Evolutionary conservation across 2,113 vertebrate genomes (phyloP), one percentile per base, ranked within the genome.

Genomic region (Osmerus mordax): DNA sequence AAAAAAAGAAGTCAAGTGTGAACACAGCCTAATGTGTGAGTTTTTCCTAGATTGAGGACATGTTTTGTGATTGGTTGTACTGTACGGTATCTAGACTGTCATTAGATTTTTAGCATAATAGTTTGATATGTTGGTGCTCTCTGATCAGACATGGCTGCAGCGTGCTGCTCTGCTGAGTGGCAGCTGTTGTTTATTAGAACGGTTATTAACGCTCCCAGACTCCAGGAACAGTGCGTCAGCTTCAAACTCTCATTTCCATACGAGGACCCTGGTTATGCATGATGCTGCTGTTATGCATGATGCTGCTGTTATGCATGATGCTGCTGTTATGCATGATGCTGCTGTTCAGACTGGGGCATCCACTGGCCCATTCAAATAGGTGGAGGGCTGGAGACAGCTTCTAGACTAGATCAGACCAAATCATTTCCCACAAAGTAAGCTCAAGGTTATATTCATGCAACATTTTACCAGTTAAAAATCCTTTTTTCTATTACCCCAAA

Each of bases 161-260:
- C 7, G 29, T 13, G 29, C 0, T 23, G 23, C 61, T 60, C 23
- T 19, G 74, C 65, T 74, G 84, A 86, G 65, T 71, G 79, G 73
- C 82, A 87, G 84, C 74, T 86, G 73, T 51, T 76, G 69, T 70
- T 83, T 86, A 78, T 87, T 83, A 82, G 41, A 78, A 69, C 70
- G 78, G 65, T 59, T 81, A 86, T 81, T 83, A 83, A 79, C 69
- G 83, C 86, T 79, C 75, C 51, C 64, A 61, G 32, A 18, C 71
- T 53, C 58, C 73, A 73, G 71, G 32, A 36, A 7, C 32, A 6
- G 4, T 41, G 36, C 41, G 55, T 47, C 64, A 71, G 68, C 58
- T 76, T 77, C 78, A 75, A 67, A 76, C 13, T 78, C 29, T 52
- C 51, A 87, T 89, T 87, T 84, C 62, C 86, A 86, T 89, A 81